These are phyloP conservation scores for Sebastes nivosus DNA, from an alignment of 2,797 vertebrate species.

Conservation along the genomic window DNA sequence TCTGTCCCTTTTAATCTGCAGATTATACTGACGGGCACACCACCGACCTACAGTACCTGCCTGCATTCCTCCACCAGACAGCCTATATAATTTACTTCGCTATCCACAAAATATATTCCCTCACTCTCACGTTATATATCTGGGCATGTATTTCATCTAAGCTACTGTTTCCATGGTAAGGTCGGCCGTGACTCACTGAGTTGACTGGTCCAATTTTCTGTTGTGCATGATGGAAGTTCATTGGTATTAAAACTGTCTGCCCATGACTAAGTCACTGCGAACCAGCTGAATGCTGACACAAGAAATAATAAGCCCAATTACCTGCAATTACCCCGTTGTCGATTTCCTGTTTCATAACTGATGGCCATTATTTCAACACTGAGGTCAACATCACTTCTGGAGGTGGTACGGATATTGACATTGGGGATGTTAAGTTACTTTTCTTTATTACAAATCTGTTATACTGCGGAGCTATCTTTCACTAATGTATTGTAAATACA, in stretches of 20 bases:
- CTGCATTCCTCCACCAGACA: not conserved
- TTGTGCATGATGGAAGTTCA: constrained; percentile 33
- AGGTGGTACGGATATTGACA: not conserved
- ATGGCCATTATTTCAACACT: constrained; percentile 6
- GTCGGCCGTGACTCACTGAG: constrained; percentile 5
- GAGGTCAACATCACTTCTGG: not conserved
- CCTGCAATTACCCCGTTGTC: no score
- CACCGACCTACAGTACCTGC: not conserved
- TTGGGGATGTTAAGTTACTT: not conserved
- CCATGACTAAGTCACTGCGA: constrained; percentile 28
- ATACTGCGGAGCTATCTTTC: not conserved
- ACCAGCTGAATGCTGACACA: not conserved
- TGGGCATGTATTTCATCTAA: not conserved
- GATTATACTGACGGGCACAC: not conserved
- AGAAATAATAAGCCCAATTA: no score
- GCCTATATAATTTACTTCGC: no score
- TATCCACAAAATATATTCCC: not conserved
- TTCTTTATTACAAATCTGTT: not conserved
- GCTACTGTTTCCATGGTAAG: not conserved
- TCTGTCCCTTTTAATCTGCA: not conserved
- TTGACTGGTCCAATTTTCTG: constrained; percentile 9
- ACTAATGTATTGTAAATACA: not conserved
- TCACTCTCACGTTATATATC: not conserved
- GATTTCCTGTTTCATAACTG: constrained; percentile 10
- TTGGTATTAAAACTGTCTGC: constrained; percentile 37